Evolutionary conservation across 2,113 vertebrate genomes (phyloP), one percentile per base, ranked within the genome.

Genomic region (Toxotes jaculatrix): DNA sequence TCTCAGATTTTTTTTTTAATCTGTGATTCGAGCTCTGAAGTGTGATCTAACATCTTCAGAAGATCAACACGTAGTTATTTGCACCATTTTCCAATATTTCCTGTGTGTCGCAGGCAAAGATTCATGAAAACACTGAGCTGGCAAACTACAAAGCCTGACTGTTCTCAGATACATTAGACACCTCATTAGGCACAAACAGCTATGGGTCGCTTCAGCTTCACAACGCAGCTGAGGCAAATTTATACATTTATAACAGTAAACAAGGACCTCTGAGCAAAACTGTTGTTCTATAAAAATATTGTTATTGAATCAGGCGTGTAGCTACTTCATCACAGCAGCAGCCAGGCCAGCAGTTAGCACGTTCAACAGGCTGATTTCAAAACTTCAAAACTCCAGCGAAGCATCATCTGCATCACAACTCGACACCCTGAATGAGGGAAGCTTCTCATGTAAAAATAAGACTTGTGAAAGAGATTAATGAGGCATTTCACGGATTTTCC

Each of bases 161-260:
- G 61, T 75, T 80, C 77, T 84, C 78, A 55, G 73, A 82, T 82
- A 47, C 74, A 88, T 88, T 82, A 88, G 91, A 87, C 89, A 86
- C 77, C 79, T 91, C 89, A 87, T 90, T 90, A 90, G 80, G 62
- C 80, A 69, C 77, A 85, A 82, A 84, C 82, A 85, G 82, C 85
- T 87, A 84, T 78, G 81, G 86, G 85, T 85, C 62, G 55, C 81
- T 27, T 47, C 83, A 72, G 71, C 77, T 17, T 31, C 62, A 21
- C 36, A 14, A 27, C 14, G 42, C 86, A 40, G 51, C 80, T 0
- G 74, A 74, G 65, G 53, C 77, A 79, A 61, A 80, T 45, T 82
- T 63, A 75, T 55, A 85, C 82, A 87, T 86, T 76, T 84, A 80
- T 85, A 80, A 78, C 63, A 21, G 74, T 88, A 87, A 89, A 91